A percentile compares a stretch with the other conserved stretches of the same genome.
Evolutionary conservation across 2,888 invertebrate genomes (phyloP).

Genomic region (Rhamnusium bicolor): DNA sequence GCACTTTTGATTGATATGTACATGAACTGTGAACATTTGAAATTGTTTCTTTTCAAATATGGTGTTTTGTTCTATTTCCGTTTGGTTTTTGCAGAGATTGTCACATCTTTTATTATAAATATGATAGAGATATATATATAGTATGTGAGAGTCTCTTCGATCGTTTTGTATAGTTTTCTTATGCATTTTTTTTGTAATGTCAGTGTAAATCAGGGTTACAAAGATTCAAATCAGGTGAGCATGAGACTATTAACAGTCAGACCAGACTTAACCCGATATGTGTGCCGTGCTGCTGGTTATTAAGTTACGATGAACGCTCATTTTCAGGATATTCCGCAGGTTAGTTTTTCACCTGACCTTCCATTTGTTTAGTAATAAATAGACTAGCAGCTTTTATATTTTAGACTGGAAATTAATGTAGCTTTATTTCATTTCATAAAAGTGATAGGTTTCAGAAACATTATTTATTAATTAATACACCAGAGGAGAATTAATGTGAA

Average conservation of each 20-base stretch:
- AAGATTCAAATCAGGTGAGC: slow-evolving; percentile 30
- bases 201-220: slow-evolving; percentile 53
- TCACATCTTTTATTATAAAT: slow-evolving; percentile 60
- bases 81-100: slow-evolving; percentile 55
- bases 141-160: slow-evolving; percentile 60
- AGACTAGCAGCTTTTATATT: slow-evolving; percentile 65
- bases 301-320: slow-evolving; percentile 24
- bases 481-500: slow-evolving; percentile 22
- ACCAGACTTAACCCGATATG: slow-evolving; percentile 20
- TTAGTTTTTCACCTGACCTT: slow-evolving; percentile 24
- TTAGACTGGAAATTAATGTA: slow-evolving; percentile 60
- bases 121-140: slow-evolving; percentile 58
- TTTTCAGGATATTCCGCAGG: slow-evolving; percentile 30
- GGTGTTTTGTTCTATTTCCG: slow-evolving; percentile 50
- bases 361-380: slow-evolving; percentile 25
- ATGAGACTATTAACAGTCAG: slow-evolving; percentile 24
- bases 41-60: slow-evolving; percentile 34
- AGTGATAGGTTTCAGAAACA: slow-evolving; percentile 56
- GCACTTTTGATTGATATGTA: slow-evolving; percentile 53
- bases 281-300: slow-evolving; percentile 34
- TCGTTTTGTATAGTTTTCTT: slow-evolving; percentile 62
- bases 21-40: slow-evolving; percentile 47
- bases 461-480: slow-evolving; percentile 54
- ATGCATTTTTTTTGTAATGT: slow-evolving; percentile 56
- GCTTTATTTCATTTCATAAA: slow-evolving; percentile 52